These are phyloP conservation scores for Odontomyia ornata DNA, from an alignment of 2,888 invertebrate genomes.

Conservation along the genomic window DNA sequence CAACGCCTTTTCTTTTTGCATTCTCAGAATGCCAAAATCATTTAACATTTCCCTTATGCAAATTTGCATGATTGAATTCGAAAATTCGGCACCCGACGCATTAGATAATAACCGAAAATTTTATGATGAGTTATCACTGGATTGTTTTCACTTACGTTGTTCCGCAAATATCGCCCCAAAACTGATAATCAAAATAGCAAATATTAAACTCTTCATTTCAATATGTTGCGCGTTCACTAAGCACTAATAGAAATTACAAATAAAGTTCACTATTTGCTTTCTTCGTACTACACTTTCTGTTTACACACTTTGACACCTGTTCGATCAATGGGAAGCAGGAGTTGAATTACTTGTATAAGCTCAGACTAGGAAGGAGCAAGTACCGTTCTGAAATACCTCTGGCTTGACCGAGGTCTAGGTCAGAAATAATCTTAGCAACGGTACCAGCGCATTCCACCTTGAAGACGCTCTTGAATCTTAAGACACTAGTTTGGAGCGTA, in stretches of 20 bases:
- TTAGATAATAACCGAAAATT: no score
- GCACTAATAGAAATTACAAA: slow-evolving; percentile 22
- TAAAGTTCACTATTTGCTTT: slow-evolving; percentile 18
- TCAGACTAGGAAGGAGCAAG: neutral
- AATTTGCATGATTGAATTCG: neutral
- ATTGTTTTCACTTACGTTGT: slow-evolving; percentile 48
- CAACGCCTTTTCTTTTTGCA: no score
- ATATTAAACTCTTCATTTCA: slow-evolving; percentile 35
- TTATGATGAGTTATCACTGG: no score
- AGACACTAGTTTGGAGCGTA: neutral
- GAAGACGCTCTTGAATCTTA: slow-evolving; percentile 4
- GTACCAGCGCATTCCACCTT: slow-evolving; percentile 36
- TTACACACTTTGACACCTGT: slow-evolving; percentile 13
- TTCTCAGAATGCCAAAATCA: neutral
- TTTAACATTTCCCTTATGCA: neutral
- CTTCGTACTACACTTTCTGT: slow-evolving; percentile 36
- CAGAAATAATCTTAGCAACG: slow-evolving; percentile 59
- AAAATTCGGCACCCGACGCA: no score
- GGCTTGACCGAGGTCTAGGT: slow-evolving; percentile 62
- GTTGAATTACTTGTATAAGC: neutral
- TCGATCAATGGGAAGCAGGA: neutral
- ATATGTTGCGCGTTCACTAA: neutral
- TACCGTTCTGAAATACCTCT: slow-evolving; percentile 56
- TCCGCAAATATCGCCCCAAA: slow-evolving; percentile 20
- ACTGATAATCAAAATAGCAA: slow-evolving; percentile 18